Conservation (phyloP, 2,797 vertebrate species). For the Nyctibius grandis region DNA sequence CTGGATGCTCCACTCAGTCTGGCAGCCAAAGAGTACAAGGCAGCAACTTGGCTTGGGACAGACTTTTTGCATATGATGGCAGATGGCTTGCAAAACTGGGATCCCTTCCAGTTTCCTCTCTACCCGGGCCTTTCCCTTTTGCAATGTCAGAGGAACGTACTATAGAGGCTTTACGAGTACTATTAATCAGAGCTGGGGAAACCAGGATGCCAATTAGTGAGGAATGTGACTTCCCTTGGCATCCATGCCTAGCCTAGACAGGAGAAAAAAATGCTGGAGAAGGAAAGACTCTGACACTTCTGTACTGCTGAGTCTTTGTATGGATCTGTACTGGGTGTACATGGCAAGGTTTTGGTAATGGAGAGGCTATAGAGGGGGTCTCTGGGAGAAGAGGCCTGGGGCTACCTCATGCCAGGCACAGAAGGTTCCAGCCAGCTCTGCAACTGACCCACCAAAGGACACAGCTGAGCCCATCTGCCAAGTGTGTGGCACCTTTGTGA, state of each 20-base stretch:
- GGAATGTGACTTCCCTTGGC: neutral
- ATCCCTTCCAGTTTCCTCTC: neutral
- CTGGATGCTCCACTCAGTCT: neutral
- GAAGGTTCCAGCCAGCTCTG: neutral
- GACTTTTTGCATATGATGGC: neutral
- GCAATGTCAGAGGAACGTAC: neutral
- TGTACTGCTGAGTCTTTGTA: neutral
- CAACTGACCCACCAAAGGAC: neutral
- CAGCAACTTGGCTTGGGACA: neutral
- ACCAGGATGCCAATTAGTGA: neutral
- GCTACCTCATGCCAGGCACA: neutral
- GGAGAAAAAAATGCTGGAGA: neutral
- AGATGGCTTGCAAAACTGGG: neutral
- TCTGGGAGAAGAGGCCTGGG: neutral
- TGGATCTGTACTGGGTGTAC: neutral
- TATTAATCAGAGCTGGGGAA: neutral
- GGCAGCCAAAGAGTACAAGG: neutral
- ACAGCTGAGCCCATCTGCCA: neutral
- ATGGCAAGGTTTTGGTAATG: neutral
- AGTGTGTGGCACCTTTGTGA: neutral
- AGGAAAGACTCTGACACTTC: neutral
- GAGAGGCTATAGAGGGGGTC: neutral
- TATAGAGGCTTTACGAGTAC: neutral
- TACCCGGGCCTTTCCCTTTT: neutral
- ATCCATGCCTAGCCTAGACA: neutral